A percentile compares a stretch with the other conserved stretches of the same genome.
These are phyloP conservation scores for Diadumene lineata DNA, from an alignment of 92 coral and sea anemone species.

Conservation along the genomic window DNA sequence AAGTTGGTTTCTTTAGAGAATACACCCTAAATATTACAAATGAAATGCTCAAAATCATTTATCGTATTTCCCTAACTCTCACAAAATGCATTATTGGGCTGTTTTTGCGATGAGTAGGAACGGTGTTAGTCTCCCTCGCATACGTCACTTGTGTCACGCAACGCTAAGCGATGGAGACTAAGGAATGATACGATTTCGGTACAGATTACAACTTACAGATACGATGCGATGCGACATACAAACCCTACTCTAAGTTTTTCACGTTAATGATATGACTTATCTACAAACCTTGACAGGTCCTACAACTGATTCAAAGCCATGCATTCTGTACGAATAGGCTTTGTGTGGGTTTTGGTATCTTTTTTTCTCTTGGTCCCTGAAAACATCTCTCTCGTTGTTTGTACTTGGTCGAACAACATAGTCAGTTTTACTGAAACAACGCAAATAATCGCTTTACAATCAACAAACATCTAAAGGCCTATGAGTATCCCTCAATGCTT, in stretches of 20 bases:
- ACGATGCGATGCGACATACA: too few relatives aligned
- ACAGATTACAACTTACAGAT: too few relatives aligned
- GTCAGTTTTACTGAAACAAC: slow-evolving; percentile 65
- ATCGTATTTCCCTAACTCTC: too few relatives aligned
- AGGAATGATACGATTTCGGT: too few relatives aligned
- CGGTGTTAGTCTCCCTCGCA: slow-evolving; percentile 1
- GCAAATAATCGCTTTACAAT: not conserved
- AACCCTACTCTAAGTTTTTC: too few relatives aligned
- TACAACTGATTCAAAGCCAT: slow-evolving; percentile 97
- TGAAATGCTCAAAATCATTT: too few relatives aligned
- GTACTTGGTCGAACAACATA: slow-evolving; percentile 95
- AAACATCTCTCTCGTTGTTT: slow-evolving; percentile 69
- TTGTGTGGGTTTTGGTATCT: slow-evolving; percentile 95
- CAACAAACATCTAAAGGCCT: not conserved
- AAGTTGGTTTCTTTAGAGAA: slow-evolving; percentile 95
- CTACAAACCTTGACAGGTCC: slow-evolving; percentile 93
- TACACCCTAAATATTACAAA: slow-evolving; percentile 56
- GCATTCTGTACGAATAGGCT: slow-evolving; percentile 89
- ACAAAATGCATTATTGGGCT: not conserved
- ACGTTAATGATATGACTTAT: not conserved
- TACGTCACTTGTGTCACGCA: not conserved
- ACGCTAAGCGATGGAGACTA: too few relatives aligned
- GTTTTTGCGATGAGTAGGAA: not conserved
- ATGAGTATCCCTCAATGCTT: not conserved
- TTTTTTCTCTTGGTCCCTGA: slow-evolving; percentile 80